Evolutionary conservation across 37 sponge, comb jelly and placozoan species (phyloP), one percentile per base, ranked within the genome.

Genomic region (Chondrilla cf. caribensis): DNA sequence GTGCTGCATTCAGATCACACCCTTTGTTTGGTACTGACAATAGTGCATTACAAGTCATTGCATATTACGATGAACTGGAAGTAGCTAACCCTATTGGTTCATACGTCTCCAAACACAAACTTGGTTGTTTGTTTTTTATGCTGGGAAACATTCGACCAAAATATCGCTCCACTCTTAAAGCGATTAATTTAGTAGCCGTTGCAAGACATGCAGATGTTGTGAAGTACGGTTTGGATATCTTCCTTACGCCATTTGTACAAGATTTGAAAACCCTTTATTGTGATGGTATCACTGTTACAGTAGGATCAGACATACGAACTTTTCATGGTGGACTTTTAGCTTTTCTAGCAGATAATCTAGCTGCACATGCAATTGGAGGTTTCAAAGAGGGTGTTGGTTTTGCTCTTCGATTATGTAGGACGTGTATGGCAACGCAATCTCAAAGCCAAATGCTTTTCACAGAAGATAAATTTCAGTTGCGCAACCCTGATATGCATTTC

Each of bases 31-130:
- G 80, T 58, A 82, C 58, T 47, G 83, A 83, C 40, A 58, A 26
- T n/a, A 29, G 25, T 71, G 88, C 84, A 4, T 71, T 87, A 43
- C 88, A 87, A 67, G 79, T 87, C 32, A 79, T 87, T 62, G 88
- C 80, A 11, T 87, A 83, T 40, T 87, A 79, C 26, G 83, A 87
- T 87, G 87, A 87, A 78, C 58, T 87, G 1, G 83, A 87, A 76
- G 82, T 87, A 33, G 58, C 25, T 19, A 87, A 87, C 57, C 88
- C 88, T 2, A 54, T 87, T 33, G 79, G 87, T 15, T 87, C 83
- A 6, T 77, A 82, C 21, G 79, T 82, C 0, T 54, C 60, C 25
- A 82, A 78, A 31, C 83, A 83, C 54, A 87, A 87, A 66, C 38
- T 87, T 22, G 88, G 88, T 0, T 81, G 81, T 28, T 15, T 86